A percentile compares a stretch with the other conserved stretches of the same genome.
Conservation (phyloP, 53 echinoderm and acorn worm genomes). For the Zoroaster sp. region DNA sequence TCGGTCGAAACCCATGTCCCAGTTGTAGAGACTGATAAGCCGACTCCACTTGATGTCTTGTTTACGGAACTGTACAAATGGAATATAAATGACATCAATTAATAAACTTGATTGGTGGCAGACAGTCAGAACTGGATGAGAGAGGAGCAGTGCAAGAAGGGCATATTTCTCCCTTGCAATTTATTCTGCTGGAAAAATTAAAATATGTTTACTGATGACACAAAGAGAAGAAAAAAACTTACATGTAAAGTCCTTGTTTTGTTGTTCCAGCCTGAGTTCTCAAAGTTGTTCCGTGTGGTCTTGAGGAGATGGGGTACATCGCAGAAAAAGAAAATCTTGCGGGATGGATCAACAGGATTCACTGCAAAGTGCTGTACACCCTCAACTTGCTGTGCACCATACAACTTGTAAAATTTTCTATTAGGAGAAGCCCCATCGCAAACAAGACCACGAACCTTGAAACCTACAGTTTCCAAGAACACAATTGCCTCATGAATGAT, state of each 20-base stretch:
- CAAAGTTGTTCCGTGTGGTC: not conserved
- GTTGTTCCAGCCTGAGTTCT: not conserved
- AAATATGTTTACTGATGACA: too few species aligned
- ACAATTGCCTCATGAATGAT: not conserved
- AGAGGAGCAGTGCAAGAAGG: not conserved
- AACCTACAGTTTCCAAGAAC: too few species aligned
- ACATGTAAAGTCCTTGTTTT: too few species aligned
- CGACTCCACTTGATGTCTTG: too few species aligned
- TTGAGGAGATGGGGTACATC: not conserved
- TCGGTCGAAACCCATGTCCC: too few species aligned
- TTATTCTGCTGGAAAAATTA: not conserved
- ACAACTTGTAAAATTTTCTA: not conserved
- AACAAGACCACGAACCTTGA: too few species aligned
- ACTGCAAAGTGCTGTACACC: not conserved
- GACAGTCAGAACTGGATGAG: too few species aligned
- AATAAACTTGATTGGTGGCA: too few species aligned
- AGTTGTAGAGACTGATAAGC: too few species aligned
- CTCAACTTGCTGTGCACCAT: too few species aligned
- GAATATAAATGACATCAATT: too few species aligned
- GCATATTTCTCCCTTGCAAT: not conserved
- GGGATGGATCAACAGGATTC: not conserved
- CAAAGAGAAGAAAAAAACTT: not conserved
- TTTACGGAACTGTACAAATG: too few species aligned
- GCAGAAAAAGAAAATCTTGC: not conserved
- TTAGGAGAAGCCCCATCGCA: slow-evolving; percentile 64